phyloP scores from a whole-genome alignment of 2,113 vertebrate species.

The Bufo bufo region DNA sequence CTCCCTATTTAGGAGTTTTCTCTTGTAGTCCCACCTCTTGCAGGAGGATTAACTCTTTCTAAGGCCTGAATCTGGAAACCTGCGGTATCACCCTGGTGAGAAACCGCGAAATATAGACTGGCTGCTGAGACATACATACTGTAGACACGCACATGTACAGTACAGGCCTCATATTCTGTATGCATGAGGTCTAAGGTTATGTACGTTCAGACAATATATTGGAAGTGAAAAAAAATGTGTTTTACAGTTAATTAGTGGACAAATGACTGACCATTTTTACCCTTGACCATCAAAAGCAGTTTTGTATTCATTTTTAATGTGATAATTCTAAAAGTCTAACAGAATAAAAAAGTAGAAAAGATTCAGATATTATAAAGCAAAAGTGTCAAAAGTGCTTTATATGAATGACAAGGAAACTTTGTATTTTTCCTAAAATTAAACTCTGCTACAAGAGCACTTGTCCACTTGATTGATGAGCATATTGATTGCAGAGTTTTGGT shows the following conservation, averaged over 20 bases:
- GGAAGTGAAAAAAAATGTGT: too few species aligned
- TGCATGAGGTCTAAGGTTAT: too few species aligned
- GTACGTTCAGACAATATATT: too few species aligned
- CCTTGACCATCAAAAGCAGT: not conserved
- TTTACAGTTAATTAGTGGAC: not conserved
- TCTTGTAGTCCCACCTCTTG: too few species aligned
- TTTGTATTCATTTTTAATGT: not conserved
- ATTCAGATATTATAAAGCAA: not conserved
- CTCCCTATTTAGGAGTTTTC: too few species aligned
- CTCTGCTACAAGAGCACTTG: constrained; percentile 19
- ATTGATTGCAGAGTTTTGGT: constrained; percentile 55
- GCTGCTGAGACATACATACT: too few species aligned
- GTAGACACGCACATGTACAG: too few species aligned
- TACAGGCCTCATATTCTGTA: too few species aligned
- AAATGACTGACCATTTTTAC: not conserved
- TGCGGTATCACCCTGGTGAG: too few species aligned
- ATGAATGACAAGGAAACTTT: constrained; percentile 12
- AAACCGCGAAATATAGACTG: too few species aligned
- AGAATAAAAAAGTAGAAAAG: not conserved
- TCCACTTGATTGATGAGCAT: constrained; percentile 51
- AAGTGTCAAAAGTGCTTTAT: constrained; percentile 10
- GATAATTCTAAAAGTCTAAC: not conserved
- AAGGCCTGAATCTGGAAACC: too few species aligned
- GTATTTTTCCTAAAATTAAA: not conserved
- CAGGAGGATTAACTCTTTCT: too few species aligned